phyloP scores from a whole-genome alignment of 2,113 vertebrate species.

The Hyperopisus bebe region DNA sequence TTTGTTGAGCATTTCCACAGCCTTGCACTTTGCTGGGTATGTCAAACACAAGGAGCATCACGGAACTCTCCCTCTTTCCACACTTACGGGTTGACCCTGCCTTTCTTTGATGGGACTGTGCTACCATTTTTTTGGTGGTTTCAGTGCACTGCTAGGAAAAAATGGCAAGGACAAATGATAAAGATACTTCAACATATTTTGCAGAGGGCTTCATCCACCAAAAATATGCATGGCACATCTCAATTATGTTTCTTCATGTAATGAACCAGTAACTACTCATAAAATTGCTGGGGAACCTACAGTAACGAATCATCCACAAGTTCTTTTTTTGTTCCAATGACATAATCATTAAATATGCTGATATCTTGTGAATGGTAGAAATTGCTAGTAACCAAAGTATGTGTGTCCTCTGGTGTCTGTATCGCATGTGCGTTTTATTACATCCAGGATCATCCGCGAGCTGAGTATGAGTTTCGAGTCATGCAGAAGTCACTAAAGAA shows the following conservation, averaged over 20 bases:
- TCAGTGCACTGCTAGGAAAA: neutral
- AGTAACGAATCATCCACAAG: neutral
- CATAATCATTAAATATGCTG: neutral
- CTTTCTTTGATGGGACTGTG: neutral
- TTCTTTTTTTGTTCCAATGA: neutral
- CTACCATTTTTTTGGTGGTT: neutral
- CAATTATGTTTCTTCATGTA: neutral
- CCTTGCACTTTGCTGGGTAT: neutral
- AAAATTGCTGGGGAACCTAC: neutral
- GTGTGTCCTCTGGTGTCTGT: neutral
- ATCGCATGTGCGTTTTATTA: neutral
- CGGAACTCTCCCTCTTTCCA: neutral
- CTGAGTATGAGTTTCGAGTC: conserved; percentile 89
- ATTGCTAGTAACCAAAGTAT: neutral
- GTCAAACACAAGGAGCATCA: neutral
- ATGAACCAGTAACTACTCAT: neutral
- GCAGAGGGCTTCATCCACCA: neutral
- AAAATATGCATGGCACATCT: neutral
- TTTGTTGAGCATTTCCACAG: neutral
- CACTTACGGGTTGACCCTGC: neutral
- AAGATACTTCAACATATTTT: neutral
- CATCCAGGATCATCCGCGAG: conserved; percentile 81
- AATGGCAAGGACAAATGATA: neutral
- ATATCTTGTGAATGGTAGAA: neutral
- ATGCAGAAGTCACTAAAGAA: conserved; percentile 82